A percentile compares a stretch with the other conserved stretches of the same genome.
These are phyloP conservation scores for Ochropleura leucogaster DNA, from an alignment of 2,888 invertebrate species.

Conservation along the genomic window DNA sequence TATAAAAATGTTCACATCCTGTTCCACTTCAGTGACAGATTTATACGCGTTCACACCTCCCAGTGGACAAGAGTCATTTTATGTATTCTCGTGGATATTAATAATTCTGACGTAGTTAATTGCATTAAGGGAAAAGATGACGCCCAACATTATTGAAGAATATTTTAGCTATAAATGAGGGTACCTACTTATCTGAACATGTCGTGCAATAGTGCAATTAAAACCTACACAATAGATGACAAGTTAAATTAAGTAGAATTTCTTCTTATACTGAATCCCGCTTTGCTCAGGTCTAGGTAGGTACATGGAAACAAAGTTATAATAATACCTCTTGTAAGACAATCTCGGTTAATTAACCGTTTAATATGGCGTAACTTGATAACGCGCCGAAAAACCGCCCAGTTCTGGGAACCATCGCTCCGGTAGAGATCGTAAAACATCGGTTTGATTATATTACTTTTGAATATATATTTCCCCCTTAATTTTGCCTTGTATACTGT, in stretches of 20 bases:
- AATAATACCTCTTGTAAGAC: conserved; percentile 52
- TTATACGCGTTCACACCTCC: conserved; percentile 53
- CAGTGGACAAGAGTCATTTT: conserved; percentile 25
- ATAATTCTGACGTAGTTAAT: conserved; percentile 30
- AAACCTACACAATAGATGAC: neutral
- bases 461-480: neutral
- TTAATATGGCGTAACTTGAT: conserved; percentile 63
- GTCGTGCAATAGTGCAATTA: neutral
- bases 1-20: conserved; percentile 58
- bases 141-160: neutral
- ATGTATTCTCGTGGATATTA: conserved; percentile 24
- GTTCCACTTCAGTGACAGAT: conserved; percentile 55
- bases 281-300: conserved; percentile 6
- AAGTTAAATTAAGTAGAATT: neutral
- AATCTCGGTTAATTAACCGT: conserved; percentile 63
- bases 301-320: conserved; percentile 29
- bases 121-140: conserved; percentile 12
- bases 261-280: neutral
- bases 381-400: conserved; percentile 50
- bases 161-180: neutral
- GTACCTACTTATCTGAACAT: neutral
- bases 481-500: neutral
- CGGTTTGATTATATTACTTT: conserved; percentile 40
- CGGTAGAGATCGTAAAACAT: conserved; percentile 46
- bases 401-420: conserved; percentile 57